Evolutionary conservation across 1,140 invertebrate genomes (phyloP).

Genomic region (Bombus turneri): DNA sequence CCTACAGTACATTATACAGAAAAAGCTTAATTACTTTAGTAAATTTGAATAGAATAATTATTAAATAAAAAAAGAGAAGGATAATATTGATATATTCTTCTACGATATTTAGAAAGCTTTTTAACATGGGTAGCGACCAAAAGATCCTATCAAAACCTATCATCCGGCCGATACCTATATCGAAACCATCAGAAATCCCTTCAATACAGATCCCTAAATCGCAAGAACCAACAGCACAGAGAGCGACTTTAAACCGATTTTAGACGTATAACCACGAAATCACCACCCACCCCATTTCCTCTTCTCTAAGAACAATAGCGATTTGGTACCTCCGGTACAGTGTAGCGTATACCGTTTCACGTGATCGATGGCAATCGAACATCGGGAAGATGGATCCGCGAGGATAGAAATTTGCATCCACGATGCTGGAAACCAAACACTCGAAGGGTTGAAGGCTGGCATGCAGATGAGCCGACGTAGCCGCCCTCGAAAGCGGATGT

Average conservation of each 20-base stretch:
- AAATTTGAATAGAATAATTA: too few species aligned
- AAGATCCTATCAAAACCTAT: background rate
- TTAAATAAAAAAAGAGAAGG: too few species aligned
- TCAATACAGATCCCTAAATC: background rate
- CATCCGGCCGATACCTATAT: background rate
- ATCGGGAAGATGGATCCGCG: constrained; percentile 4
- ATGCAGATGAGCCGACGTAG: constrained; percentile 76
- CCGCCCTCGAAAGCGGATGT: constrained; percentile 77
- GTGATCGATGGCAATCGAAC: constrained; percentile 49
- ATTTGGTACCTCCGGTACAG: background rate
- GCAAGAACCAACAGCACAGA: background rate
- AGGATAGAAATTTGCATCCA: constrained; percentile 60
- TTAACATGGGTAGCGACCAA: background rate
- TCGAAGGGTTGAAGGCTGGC: constrained; percentile 67
- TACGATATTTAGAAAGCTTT: background rate
- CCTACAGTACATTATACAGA: too few species aligned
- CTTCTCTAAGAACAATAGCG: constrained; percentile 37
- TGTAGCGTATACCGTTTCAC: background rate
- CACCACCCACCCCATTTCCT: background rate
- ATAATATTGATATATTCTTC: background rate
- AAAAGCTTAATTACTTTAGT: too few species aligned
- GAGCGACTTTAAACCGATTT: background rate
- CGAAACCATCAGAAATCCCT: background rate
- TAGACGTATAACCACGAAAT: background rate
- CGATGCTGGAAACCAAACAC: constrained; percentile 65